Evolutionary conservation across 2,797 vertebrate genomes (phyloP).

Genomic region (Micrastur ruficollis): DNA sequence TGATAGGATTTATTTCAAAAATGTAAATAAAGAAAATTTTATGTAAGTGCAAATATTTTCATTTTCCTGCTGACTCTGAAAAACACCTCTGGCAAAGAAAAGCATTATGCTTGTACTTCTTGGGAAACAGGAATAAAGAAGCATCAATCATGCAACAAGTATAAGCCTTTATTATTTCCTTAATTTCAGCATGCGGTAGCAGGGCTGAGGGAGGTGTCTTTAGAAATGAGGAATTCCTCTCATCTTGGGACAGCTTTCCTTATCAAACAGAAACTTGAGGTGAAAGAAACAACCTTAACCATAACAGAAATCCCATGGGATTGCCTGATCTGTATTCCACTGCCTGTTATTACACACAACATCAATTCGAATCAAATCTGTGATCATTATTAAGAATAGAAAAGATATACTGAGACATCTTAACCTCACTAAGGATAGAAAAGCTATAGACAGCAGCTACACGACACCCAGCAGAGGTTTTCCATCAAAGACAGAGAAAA

Average conservation of each 20-base stretch:
- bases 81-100: background rate
- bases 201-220: background rate
- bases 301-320: background rate
- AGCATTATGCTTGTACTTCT: background rate
- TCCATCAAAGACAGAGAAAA: background rate
- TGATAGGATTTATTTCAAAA: background rate
- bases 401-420: background rate
- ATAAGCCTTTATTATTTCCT: background rate
- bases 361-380: background rate
- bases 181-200: background rate
- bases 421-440: background rate
- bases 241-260: background rate
- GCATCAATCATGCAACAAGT: accelerated
- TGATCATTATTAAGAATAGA: background rate
- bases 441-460: background rate
- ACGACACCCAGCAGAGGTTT: background rate
- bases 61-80: background rate
- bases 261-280: background rate
- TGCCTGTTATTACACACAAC: background rate
- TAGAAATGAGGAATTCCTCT: background rate
- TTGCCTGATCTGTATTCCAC: background rate
- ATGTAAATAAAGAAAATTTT: background rate
- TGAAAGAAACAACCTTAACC: background rate
- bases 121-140: background rate
- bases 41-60: accelerated